Evolutionary conservation across 2,888 invertebrate genomes (phyloP).

Genomic region (Neoscelio sp.): DNA sequence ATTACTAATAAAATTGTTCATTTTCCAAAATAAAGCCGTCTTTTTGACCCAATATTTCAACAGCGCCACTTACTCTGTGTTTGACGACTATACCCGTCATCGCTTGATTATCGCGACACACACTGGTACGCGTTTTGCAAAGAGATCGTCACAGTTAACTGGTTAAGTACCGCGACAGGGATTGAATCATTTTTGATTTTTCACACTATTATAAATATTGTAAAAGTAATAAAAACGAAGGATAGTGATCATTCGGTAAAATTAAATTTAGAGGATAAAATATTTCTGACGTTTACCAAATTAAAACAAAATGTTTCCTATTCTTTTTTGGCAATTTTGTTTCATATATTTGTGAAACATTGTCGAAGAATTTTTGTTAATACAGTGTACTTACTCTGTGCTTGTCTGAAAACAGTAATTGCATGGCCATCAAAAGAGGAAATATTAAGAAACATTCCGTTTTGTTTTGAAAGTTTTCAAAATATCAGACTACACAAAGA

Average conservation of each 20-base stretch:
- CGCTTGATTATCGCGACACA: no score
- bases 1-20: no score
- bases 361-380: slow-evolving; percentile 15
- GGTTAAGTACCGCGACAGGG: no score
- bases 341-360: slow-evolving; percentile 5
- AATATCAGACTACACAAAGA: slow-evolving; percentile 74
- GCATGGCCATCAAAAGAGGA: slow-evolving; percentile 51
- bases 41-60: no score
- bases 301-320: slow-evolving; percentile 21
- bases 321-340: slow-evolving; percentile 10
- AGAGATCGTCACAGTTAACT: no score
- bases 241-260: neutral
- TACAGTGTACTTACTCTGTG: no score
- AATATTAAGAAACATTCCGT: slow-evolving; percentile 69
- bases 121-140: no score
- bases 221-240: neutral
- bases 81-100: no score
- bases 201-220: neutral
- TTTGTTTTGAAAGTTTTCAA: slow-evolving; percentile 71
- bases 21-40: no score
- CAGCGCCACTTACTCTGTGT: no score
- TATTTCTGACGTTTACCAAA: neutral
- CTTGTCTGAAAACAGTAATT: slow-evolving; percentile 25
- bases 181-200: neutral
- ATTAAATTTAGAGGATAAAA: neutral